Evolutionary conservation across 2,888 invertebrate species (phyloP), one percentile per base, ranked within the genome.

Genomic region (Bibio marci): DNA sequence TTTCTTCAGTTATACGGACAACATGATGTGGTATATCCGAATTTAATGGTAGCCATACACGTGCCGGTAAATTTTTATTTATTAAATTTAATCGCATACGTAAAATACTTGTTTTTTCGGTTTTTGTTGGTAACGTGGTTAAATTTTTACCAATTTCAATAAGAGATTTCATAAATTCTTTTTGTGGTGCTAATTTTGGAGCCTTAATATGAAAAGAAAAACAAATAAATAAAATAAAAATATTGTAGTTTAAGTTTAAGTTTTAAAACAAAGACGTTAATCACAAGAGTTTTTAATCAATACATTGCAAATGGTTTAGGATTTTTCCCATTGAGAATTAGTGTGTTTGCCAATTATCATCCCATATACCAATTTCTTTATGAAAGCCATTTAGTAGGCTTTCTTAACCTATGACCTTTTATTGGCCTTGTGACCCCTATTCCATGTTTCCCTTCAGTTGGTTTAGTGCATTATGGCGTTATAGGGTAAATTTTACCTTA

Each of bases 41-140:
- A 59, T 90, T 81, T 35, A 97, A 70, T 12, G 98, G 98, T 50
- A 99, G 70, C 95, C 97, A 98, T 44, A 98, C 97, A 42, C 94
- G 69, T 11, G 97, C 95, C 12, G 98, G 98, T 44, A 99, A 71
- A 68, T 98, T 97, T 48, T 95, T 73, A 66, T 98, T 98, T 42
- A 98, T 69, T 49, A 87, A 71, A 47, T 86, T 87, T 49, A 98
- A 70, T 61, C 95, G 95, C 41, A 94, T 91, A 46, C 92, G 76
- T 48, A 98, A 68, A 48, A 87, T 76, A 45, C 87, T 87, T 46
- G 86, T 94, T 64, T 94, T 85, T 47, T 86, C 79, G 59, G 97
- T 92, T 63, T 88, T 88, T 37, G 81, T 82, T 30, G 81, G 76
- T 50, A 87, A 71, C 38, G 78, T 73, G 50, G 80, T 81, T 46